Evolutionary conservation across 2,113 vertebrate species (phyloP), one percentile per base, ranked within the genome.

Genomic region (Columbina picui): DNA sequence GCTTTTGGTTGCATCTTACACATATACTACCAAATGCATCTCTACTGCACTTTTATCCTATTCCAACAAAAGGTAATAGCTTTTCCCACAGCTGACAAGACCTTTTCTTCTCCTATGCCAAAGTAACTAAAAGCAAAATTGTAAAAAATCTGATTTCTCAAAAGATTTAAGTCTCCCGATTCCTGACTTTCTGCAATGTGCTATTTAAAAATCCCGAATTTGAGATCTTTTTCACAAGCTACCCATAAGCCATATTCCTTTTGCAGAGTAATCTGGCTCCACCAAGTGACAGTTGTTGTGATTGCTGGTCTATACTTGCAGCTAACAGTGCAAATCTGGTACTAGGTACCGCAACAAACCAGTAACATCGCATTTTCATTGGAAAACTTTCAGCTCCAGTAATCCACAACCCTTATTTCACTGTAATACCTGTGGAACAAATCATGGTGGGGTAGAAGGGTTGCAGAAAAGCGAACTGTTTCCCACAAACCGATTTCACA

Each of bases 261-360:
- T 96, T 97, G 34, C 39, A 73, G 86, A 74, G 97, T 83, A 59
- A 93, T 98, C 94, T 97, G 96, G 97, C 97, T 94, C 98, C 98
- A 96, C 97, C 98, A 97, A 97, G 97, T 90, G 98, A 93, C 95
- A 45, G 15, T 4, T 84, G 86, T 22, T 91, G 73, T 49, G 50
- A 83, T 56, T 97, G 95, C 97, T 26, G 3, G 10, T 43, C 59
- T 84, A 38, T 65, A 26, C 30, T 53, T 26, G 41, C 75, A 14
- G 87, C n/a, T 39, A 8, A 61, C 11, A 23, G 6, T 1, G 23
- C 27, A 8, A 8, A 47, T 10, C 29, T 57, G 59, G 12, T 50
- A 6, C 55, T 3, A 4, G 22, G 30, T 52, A 19, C 30, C 13
- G 6, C 68, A 82, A 11, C 16, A 39, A 74, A 29, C 8, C 68